These are phyloP conservation scores for Oscheius sp. DNA, from an alignment of 2,888 invertebrate species.

Conservation along the genomic window DNA sequence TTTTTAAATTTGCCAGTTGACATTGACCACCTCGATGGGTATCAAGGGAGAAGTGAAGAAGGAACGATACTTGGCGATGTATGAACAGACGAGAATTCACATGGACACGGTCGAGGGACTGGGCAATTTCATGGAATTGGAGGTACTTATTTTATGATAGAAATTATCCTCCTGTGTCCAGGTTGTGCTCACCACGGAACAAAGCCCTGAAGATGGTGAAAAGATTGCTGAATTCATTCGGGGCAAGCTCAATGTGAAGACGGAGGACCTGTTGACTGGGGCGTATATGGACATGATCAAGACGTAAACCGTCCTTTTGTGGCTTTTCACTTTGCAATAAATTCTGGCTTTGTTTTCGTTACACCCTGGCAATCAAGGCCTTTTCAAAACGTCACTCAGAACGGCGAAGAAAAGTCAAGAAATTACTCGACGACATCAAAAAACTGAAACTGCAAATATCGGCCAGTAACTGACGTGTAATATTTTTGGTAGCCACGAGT, in stretches of 20 bases:
- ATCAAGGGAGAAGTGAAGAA: conserved; percentile 82
- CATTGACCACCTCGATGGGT: conserved; percentile 80
- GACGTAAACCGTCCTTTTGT: neutral
- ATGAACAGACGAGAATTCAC: conserved; percentile 88
- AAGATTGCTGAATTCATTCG: conserved; percentile 82
- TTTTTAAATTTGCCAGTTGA: conserved; percentile 42
- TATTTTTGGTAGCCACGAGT: neutral
- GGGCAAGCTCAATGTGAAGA: conserved; percentile 77
- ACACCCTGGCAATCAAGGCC: too few species aligned
- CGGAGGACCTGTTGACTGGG: conserved; percentile 55
- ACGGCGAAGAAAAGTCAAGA: too few species aligned
- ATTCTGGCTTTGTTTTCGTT: neutral
- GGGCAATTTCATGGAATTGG: conserved; percentile 87
- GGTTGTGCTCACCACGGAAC: conserved; percentile 81
- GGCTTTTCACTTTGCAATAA: neutral
- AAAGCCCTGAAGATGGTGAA: conserved; percentile 81
- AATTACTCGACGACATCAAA: too few species aligned
- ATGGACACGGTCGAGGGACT: conserved; percentile 83
- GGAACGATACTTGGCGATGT: conserved; percentile 82
- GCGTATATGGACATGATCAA: conserved; percentile 65
- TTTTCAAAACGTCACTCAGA: too few species aligned
- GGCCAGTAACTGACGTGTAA: neutral
- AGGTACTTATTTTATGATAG: conserved; percentile 76
- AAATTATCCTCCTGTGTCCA: conserved; percentile 66
- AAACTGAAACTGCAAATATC: too few species aligned